A percentile compares a stretch with the other conserved stretches of the same genome.
These are phyloP conservation scores for Odocoileus virginianus DNA, from an alignment of 2,113 vertebrate species.

Conservation along the genomic window DNA sequence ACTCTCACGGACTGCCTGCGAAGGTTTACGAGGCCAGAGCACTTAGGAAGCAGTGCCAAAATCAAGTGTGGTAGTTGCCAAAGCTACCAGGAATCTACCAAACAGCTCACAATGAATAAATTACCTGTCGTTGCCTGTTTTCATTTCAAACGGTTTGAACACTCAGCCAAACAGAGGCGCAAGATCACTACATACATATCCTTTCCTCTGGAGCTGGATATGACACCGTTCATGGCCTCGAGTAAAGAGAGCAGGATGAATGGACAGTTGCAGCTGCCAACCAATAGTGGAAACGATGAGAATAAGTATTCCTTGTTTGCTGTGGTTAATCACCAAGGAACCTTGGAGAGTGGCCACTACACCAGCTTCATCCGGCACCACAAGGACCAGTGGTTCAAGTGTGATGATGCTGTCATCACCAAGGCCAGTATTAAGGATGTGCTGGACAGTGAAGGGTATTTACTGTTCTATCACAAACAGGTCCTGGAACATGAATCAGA, in stretches of 20 bases:
- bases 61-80: slow-evolving; percentile 99
- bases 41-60: slow-evolving; percentile 99
- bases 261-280: slow-evolving; percentile 96
- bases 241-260: slow-evolving; percentile 99
- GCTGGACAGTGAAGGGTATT: slow-evolving; percentile 98
- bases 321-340: slow-evolving; percentile 99
- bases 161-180: slow-evolving; percentile 96
- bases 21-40: slow-evolving; percentile 95
- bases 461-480: slow-evolving; percentile 99
- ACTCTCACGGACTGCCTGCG: slow-evolving; percentile 97
- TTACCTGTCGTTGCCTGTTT: slow-evolving; percentile 99
- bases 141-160: slow-evolving; percentile 99
- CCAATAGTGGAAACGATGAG: slow-evolving; percentile 95
- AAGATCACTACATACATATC: slow-evolving; percentile 99
- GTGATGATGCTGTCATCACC: slow-evolving; percentile 99
- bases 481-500: slow-evolving; percentile 93
- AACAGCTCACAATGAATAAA: slow-evolving; percentile 99
- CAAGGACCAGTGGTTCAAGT: slow-evolving; percentile 99
- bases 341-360: slow-evolving; percentile 98
- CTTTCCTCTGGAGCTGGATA: slow-evolving; percentile 98
- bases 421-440: slow-evolving; percentile 99
- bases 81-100: slow-evolving; percentile 99
- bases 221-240: slow-evolving; percentile 99
- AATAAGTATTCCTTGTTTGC: slow-evolving; percentile 99
- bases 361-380: slow-evolving; percentile 99